Percentiles rank a stretch among this genome's conserved stretches.
phyloP scores from a whole-genome alignment of 2,113 vertebrate species.

The Anolis sagrei region DNA sequence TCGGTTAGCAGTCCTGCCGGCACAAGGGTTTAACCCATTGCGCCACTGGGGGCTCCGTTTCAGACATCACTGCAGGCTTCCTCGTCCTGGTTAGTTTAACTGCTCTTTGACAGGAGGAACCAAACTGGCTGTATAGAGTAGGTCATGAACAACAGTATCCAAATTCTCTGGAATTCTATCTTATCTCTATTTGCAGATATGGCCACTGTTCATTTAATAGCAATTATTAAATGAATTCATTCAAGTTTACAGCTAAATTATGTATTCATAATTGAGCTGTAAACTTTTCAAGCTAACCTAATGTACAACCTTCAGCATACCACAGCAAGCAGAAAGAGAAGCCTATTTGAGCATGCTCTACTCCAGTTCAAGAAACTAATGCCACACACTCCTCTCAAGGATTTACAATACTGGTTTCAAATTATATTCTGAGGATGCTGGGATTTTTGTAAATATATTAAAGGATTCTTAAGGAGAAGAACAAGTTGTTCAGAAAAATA shows the following conservation, averaged over 20 bases:
- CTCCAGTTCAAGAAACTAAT: no score
- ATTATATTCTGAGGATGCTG: neutral
- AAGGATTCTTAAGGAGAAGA: neutral
- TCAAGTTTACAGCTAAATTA: no score
- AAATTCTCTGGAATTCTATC: neutral
- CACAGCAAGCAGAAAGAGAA: no score
- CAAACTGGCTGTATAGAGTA: neutral
- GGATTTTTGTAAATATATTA: neutral
- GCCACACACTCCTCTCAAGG: neutral
- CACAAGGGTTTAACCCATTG: no score
- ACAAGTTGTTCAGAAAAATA: neutral
- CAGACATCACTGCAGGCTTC: neutral
- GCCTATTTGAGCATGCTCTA: no score
- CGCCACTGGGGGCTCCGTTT: no score
- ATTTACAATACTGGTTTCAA: no score
- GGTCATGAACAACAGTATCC: neutral
- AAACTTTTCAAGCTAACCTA: conserved; percentile 1
- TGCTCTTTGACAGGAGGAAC: neutral
- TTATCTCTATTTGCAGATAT: neutral
- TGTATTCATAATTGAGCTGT: neutral
- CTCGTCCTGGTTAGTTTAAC: neutral
- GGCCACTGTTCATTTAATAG: neutral
- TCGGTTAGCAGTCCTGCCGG: no score
- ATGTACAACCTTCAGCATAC: neutral
- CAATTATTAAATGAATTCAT: neutral